Evolutionary conservation across 2,797 vertebrate genomes (phyloP).

Genomic region (Cichlasoma orientale): DNA sequence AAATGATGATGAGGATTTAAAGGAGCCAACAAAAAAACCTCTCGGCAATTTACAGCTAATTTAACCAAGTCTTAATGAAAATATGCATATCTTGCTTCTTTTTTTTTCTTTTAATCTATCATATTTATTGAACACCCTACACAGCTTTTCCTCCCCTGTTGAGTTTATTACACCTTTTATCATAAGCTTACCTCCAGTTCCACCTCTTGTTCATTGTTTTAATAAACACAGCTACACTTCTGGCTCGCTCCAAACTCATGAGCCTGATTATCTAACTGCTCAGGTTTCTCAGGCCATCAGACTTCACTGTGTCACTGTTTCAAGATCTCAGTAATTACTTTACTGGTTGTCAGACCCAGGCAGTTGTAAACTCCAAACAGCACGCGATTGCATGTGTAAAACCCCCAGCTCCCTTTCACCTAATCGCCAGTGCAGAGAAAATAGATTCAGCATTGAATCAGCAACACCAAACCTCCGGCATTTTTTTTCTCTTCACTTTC

Average conservation of each 20-base stretch:
- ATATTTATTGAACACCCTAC: background rate
- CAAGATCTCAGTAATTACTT: background rate
- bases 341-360: background rate
- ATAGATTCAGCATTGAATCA: constrained; percentile 13
- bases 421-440: background rate
- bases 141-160: fast-evolving
- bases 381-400: background rate
- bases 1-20: background rate
- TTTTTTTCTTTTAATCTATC: background rate
- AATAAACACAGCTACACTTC: background rate
- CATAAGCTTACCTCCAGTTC: background rate
- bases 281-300: background rate
- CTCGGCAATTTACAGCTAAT: background rate
- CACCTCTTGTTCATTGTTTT: background rate
- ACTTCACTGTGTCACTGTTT: background rate
- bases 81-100: background rate
- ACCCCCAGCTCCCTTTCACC: background rate
- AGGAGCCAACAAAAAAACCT: background rate
- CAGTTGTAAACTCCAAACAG: background rate
- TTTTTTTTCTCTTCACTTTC: constrained; percentile 17
- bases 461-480: background rate
- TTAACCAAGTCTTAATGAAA: background rate
- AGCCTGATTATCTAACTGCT: background rate
- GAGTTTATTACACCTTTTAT: background rate
- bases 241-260: background rate